A percentile compares a stretch with the other conserved stretches of the same genome.
phyloP scores from a whole-genome alignment of 2,888 invertebrate genomes.

The Dromius quadrimaculatus region DNA sequence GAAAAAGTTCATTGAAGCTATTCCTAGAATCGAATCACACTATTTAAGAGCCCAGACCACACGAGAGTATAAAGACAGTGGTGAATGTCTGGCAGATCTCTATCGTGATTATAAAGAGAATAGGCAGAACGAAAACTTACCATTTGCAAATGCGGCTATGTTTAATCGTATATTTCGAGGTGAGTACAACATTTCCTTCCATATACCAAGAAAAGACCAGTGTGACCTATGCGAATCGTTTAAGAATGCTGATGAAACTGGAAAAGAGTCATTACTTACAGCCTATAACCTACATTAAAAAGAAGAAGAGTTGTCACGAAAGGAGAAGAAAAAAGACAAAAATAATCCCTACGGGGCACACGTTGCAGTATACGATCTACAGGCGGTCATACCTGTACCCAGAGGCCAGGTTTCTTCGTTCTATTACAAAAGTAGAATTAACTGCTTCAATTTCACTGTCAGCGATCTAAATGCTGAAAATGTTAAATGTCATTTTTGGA shows the following conservation, averaged over 20 bases:
- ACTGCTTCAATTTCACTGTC: slow-evolving; percentile 1
- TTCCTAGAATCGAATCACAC: slow-evolving; percentile 56
- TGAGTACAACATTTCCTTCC: slow-evolving; percentile 52
- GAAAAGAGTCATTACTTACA: slow-evolving; percentile 49
- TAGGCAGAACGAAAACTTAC: neutral
- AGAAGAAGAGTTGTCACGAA: neutral
- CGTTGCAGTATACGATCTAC: slow-evolving; percentile 45
- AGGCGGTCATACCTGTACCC: neutral
- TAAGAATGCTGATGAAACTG: slow-evolving; percentile 52
- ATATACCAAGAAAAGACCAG: slow-evolving; percentile 52
- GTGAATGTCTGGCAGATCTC: neutral
- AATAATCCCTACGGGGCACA: neutral
- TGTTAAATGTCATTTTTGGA: neutral
- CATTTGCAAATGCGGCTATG: slow-evolving; percentile 22
- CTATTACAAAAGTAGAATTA: slow-evolving; percentile 12
- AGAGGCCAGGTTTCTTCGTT: neutral
- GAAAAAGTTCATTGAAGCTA: slow-evolving; percentile 54
- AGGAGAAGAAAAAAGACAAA: neutral
- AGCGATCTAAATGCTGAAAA: neutral
- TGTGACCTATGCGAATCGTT: slow-evolving; percentile 51
- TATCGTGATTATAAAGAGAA: neutral
- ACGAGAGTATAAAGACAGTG: neutral
- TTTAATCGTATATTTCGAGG: slow-evolving; percentile 53
- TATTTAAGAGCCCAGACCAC: slow-evolving; percentile 50
- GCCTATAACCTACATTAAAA: slow-evolving; percentile 21